These are phyloP conservation scores for Leptopterna dolabrata DNA, from an alignment of 2,888 invertebrate genomes.

Conservation along the genomic window DNA sequence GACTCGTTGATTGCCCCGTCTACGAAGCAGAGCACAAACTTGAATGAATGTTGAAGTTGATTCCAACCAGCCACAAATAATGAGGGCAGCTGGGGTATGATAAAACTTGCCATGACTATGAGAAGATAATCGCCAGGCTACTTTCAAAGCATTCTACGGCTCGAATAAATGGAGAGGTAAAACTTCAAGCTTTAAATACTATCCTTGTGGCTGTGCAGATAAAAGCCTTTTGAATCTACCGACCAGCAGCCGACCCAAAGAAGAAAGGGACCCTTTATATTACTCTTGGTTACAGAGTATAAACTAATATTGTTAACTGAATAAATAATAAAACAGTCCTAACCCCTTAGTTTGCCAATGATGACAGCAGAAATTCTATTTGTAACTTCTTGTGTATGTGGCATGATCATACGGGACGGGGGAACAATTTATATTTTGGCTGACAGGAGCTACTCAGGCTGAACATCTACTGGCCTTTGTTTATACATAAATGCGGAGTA, in stretches of 20 bases:
- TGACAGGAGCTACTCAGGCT: too few relatives aligned
- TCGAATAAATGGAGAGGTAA: background rate
- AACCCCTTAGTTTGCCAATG: too few relatives aligned
- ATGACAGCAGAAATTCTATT: too few relatives aligned
- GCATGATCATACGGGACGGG: too few relatives aligned
- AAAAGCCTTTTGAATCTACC: background rate
- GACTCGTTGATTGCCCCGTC: background rate
- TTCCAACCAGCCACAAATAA: background rate
- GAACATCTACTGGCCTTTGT: too few relatives aligned
- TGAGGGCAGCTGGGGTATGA: background rate
- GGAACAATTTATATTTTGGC: too few relatives aligned
- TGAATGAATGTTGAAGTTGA: slow-evolving; percentile 15
- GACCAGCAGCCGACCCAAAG: background rate
- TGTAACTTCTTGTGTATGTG: too few relatives aligned
- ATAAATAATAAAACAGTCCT: too few relatives aligned
- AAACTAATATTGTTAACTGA: too few relatives aligned
- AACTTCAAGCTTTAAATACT: background rate
- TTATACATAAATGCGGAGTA: too few relatives aligned
- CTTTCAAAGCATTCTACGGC: background rate
- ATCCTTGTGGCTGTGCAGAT: background rate
- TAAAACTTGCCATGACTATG: background rate
- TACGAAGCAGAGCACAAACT: background rate
- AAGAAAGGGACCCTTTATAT: too few relatives aligned
- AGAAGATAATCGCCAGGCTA: background rate
- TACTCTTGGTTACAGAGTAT: too few relatives aligned